Percentiles rank a stretch among this genome's conserved stretches.
These are phyloP conservation scores for Callospermophilus lateralis DNA, from an alignment of 2,113 vertebrate genomes.

Conservation along the genomic window DNA sequence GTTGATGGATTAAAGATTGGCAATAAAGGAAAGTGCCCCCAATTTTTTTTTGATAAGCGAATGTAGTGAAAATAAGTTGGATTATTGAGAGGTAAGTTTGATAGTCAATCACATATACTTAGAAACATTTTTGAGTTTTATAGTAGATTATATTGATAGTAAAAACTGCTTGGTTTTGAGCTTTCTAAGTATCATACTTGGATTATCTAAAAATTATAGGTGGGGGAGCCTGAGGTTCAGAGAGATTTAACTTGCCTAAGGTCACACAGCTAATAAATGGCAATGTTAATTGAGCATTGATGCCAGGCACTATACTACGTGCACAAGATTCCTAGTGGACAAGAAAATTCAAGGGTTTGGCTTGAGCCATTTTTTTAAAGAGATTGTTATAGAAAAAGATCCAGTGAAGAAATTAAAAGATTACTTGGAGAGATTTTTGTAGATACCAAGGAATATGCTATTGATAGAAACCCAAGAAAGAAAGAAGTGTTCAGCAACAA, in stretches of 20 bases:
- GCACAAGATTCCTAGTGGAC: conserved; percentile 21
- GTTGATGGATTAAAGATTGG: not conserved
- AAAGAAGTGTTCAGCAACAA: conserved; percentile 28
- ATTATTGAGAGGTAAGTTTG: conserved; percentile 19
- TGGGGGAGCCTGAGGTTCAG: not conserved
- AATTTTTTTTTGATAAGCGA: conserved; percentile 39
- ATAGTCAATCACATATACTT: not conserved
- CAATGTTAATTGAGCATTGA: conserved; percentile 31
- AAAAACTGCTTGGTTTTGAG: conserved; percentile 39
- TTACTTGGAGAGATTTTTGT: conserved; percentile 47
- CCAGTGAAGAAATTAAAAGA: conserved; percentile 56
- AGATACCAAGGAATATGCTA: conserved; percentile 3
- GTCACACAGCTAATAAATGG: not conserved
- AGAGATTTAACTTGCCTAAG: conserved; percentile 36
- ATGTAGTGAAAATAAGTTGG: conserved; percentile 56
- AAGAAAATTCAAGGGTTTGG: conserved; percentile 27
- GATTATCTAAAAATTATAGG: conserved; percentile 24
- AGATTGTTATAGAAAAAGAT: conserved; percentile 44
- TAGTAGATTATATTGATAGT: conserved; percentile 51
- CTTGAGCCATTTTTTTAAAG: not conserved
- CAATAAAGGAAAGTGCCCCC: conserved; percentile 17
- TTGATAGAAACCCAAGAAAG: conserved; percentile 48
- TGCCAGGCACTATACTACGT: conserved; percentile 31
- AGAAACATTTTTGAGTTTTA: conserved; percentile 57
- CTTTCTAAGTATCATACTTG: conserved; percentile 48